These are phyloP conservation scores for Yasuhikotakia modesta DNA, from an alignment of 2,797 vertebrate genomes.

Conservation along the genomic window DNA sequence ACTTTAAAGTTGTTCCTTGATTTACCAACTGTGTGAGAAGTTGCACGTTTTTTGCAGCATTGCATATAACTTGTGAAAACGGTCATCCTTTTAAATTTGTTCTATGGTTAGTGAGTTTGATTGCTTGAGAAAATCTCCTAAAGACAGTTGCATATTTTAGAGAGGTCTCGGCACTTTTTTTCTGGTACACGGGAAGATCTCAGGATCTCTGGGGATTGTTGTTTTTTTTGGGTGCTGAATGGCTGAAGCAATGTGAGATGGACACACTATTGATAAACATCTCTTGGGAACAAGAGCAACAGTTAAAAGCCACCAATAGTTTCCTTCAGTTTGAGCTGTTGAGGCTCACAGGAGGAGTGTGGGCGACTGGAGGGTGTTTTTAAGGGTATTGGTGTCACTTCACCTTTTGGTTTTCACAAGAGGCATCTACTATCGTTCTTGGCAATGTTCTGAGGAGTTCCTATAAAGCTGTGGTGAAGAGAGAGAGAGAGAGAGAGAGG, in stretches of 20 bases:
- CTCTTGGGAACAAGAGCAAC: conserved; percentile 6
- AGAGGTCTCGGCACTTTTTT: conserved; percentile 9
- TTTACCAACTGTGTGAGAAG: neutral
- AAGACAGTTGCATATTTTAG: neutral
- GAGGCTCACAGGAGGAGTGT: conserved; percentile 5
- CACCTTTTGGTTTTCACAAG: conserved; percentile 65
- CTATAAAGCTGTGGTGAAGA: conserved; percentile 53
- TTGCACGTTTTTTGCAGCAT: neutral
- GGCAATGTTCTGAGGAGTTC: conserved; percentile 61
- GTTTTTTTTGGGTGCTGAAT: conserved; percentile 23
- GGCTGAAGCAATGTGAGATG: conserved; percentile 27
- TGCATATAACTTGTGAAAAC: no score
- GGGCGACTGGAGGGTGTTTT: neutral
- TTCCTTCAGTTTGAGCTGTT: neutral
- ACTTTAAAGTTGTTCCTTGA: neutral
- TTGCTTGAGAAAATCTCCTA: no score
- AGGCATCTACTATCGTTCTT: conserved; percentile 47
- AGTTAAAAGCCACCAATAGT: neutral
- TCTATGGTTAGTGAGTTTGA: neutral
- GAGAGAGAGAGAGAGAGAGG: conserved; percentile 32
- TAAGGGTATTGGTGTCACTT: conserved; percentile 59
- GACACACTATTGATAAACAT: conserved; percentile 36
- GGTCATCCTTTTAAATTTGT: no score
- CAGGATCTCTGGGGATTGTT: conserved; percentile 1
- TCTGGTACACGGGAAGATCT: conserved; percentile 23